These are phyloP conservation scores for Pararge aegeria DNA, from an alignment of 1,140 invertebrate species.

Conservation along the genomic window DNA sequence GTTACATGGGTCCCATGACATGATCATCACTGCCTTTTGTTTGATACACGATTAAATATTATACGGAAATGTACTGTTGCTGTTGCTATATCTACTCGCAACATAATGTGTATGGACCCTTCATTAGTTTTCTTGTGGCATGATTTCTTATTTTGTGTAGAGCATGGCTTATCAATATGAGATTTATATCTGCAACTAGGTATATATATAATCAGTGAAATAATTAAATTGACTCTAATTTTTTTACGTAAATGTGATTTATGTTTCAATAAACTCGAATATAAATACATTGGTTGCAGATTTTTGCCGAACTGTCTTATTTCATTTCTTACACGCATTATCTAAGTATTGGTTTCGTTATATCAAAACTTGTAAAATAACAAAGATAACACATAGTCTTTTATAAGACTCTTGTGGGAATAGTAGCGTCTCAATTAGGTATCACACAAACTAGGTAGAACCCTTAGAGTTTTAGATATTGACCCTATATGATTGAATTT, in stretches of 20 bases:
- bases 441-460: constrained; percentile 11
- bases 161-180: constrained; percentile 25
- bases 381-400: background rate
- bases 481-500: background rate
- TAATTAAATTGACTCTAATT: background rate
- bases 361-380: too few species aligned
- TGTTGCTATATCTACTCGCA: constrained; percentile 6
- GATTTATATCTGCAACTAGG: constrained; percentile 19
- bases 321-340: background rate
- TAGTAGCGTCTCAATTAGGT: constrained; percentile 13
- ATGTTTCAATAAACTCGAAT: too few species aligned
- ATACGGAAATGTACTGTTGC: too few species aligned
- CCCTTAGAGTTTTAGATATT: constrained; percentile 6
- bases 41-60: too few species aligned
- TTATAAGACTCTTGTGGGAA: background rate
- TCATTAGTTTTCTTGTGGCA: constrained; percentile 25
- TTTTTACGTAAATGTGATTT: too few species aligned
- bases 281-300: constrained; percentile 12
- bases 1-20: too few species aligned
- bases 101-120: background rate
- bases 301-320: background rate
- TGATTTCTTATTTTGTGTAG: constrained; percentile 29
- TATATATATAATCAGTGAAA: background rate
- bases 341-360: background rate
- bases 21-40: too few species aligned